Conservation (phyloP, 2,888 invertebrate genomes). For the Dasysyrphus albostriatus region DNA sequence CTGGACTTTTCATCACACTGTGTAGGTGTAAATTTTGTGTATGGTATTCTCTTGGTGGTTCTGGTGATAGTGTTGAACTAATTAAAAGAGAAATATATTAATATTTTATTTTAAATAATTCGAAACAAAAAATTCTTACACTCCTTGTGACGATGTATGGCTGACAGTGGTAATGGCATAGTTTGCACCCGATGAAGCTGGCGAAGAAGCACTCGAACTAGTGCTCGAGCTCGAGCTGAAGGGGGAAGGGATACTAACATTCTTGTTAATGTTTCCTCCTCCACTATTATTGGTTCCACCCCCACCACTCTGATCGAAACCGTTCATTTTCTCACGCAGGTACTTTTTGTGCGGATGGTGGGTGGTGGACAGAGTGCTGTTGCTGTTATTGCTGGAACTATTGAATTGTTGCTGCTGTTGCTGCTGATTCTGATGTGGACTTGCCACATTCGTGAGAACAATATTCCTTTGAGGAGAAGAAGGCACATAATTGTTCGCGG, state of each 20-base stretch:
- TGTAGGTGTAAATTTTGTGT: conserved; percentile 63
- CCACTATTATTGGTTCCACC: conserved; percentile 71
- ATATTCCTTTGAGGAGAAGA: conserved; percentile 77
- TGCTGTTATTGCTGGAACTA: conserved; percentile 67
- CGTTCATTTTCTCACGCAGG: conserved; percentile 83
- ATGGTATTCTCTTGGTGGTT: conserved; percentile 66
- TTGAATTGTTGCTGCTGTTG: conserved; percentile 77
- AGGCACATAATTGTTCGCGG: conserved; percentile 78
- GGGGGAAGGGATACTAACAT: conserved; percentile 33
- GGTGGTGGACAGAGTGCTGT: conserved; percentile 72
- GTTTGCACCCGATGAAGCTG: conserved; percentile 57
- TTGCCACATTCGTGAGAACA: conserved; percentile 67
- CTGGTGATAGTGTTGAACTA: conserved; percentile 59
- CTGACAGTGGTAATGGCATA: conserved; percentile 45
- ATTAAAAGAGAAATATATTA: neutral
- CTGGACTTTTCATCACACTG: conserved; percentile 81
- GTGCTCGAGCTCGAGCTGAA: conserved; percentile 56
- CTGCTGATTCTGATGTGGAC: conserved; percentile 74
- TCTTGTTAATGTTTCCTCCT: conserved; percentile 57
- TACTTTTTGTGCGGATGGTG: conserved; percentile 84
- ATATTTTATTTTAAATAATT: neutral
- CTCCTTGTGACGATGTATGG: conserved; percentile 52
- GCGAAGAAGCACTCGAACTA: conserved; percentile 62
- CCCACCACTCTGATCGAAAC: conserved; percentile 80
- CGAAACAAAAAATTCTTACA: conserved; percentile 40